Evolutionary conservation across 2,888 invertebrate genomes (phyloP), one percentile per base, ranked within the genome.

Genomic region (Nycteola revayana): DNA sequence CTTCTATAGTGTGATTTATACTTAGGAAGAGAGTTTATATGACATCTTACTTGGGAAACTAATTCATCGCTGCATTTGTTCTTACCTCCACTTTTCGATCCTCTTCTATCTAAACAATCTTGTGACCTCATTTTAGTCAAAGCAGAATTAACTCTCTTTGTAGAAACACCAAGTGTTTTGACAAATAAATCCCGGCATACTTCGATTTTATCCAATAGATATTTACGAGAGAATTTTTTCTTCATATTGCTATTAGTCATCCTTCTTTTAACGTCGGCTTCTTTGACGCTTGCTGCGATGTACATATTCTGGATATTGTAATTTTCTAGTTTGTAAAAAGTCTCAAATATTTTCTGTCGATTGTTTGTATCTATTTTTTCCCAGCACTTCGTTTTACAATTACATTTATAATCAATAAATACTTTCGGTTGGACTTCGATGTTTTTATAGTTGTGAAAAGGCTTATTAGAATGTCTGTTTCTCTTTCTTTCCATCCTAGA

Each of bases 121-220:
- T 38, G 26, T 38, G 28, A 38, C 29, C 38, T 38, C 33, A 38
- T 33, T 29, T 33, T 38, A 26, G 7, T 24, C 33, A 38, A 30
- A 33, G 39, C 39, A 39, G 36, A 39, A 33, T 36, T 43, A 36
- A 39, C 31, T 36, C 35, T 43, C 29, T 43, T 43, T 39, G 43
- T 36, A 30, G 39, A 43, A 38, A 33, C 17, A 9, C 33, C 29
- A 32, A 39, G 36, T 39, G 43, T 39, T 43, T 43, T 43, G 29
- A 43, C 36, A 43, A 43, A 36, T 39, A 43, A 39, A 39, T 43
- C 38, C 30, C 37, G 42, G 28, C 34, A 37, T 11, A 38, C 42
- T 38, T 39, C 36, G 24, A 38, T 7, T 36, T 36, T 31, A 3
- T 36, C 27, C 23, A 32, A 32, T 36, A 36, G 23, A 10, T 25